Evolutionary conservation across 30 jellyfish, hydroid and myxozoan species (phyloP).

Genomic region (Hydra vulgaris): DNA sequence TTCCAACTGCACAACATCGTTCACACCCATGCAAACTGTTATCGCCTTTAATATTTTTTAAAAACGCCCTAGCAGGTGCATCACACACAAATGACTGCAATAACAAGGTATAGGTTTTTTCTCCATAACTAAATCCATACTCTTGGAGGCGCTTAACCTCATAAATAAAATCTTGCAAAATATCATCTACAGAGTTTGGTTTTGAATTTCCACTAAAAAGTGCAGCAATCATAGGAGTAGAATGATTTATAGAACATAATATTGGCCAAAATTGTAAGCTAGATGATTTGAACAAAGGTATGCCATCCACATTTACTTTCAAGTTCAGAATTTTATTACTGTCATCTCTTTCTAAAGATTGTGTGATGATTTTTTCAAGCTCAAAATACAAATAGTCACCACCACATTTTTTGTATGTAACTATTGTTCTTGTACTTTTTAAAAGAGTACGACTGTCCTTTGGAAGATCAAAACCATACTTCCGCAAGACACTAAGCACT

Average conservation of each 20-base stretch:
- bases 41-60: background rate
- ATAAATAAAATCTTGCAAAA: slow-evolving; percentile 9
- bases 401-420: slow-evolving; percentile 5
- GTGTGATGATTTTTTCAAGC: slow-evolving; percentile 1
- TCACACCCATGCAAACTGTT: background rate
- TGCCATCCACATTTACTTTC: background rate
- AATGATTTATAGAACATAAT: background rate
- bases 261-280: background rate
- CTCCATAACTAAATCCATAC: slow-evolving; percentile 11
- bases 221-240: slow-evolving; percentile 21
- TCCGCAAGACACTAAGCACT: slow-evolving; percentile 5
- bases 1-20: background rate
- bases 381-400: slow-evolving; percentile 12
- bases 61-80: background rate
- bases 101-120: background rate
- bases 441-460: slow-evolving; percentile 23
- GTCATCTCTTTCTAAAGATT: background rate
- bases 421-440: background rate
- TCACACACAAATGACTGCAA: background rate
- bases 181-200: slow-evolving; percentile 20
- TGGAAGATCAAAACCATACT: slow-evolving; percentile 11
- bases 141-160: slow-evolving; percentile 8
- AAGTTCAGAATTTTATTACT: background rate
- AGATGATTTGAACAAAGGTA: background rate
- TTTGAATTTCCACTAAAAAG: slow-evolving; percentile 30